These are phyloP conservation scores for Australoheros scitulus DNA, from an alignment of 2,113 vertebrate genomes.

Conservation along the genomic window DNA sequence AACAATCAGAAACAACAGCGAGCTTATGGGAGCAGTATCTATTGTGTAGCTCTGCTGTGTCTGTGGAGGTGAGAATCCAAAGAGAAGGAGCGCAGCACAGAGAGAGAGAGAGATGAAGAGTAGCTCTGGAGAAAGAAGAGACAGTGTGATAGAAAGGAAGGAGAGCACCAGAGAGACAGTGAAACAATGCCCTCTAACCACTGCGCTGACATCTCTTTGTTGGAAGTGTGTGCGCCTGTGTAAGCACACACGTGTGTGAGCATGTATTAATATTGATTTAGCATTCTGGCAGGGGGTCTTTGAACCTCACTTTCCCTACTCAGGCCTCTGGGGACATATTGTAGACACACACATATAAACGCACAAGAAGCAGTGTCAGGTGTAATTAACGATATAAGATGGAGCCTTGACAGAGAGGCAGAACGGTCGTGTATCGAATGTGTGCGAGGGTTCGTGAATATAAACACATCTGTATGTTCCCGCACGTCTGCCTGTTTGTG, in stretches of 20 bases:
- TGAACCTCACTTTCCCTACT: constrained; percentile 71
- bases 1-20: not conserved
- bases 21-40: constrained; percentile 8
- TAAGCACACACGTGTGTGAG: constrained; percentile 38
- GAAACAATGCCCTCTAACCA: constrained; percentile 70
- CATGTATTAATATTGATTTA: constrained; percentile 78
- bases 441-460: constrained; percentile 6
- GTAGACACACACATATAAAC: constrained; percentile 45
- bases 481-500: constrained; percentile 31
- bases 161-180: constrained; percentile 52
- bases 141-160: constrained; percentile 37
- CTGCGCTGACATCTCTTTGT: constrained; percentile 61
- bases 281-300: constrained; percentile 71
- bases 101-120: constrained; percentile 19
- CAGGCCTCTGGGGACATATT: constrained; percentile 44
- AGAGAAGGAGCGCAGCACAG: constrained; percentile 6
- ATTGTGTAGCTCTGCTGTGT: constrained; percentile 5
- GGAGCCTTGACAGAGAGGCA: constrained; percentile 55
- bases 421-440: constrained; percentile 5
- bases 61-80: constrained; percentile 20
- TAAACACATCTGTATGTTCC: constrained; percentile 27
- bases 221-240: constrained; percentile 41
- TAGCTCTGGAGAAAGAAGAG: constrained; percentile 14
- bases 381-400: constrained; percentile 73
- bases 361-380: constrained; percentile 56